Evolutionary conservation across 2,113 vertebrate genomes (phyloP), one percentile per base, ranked within the genome.

Genomic region (Dunckerocampus dactyliophorus): DNA sequence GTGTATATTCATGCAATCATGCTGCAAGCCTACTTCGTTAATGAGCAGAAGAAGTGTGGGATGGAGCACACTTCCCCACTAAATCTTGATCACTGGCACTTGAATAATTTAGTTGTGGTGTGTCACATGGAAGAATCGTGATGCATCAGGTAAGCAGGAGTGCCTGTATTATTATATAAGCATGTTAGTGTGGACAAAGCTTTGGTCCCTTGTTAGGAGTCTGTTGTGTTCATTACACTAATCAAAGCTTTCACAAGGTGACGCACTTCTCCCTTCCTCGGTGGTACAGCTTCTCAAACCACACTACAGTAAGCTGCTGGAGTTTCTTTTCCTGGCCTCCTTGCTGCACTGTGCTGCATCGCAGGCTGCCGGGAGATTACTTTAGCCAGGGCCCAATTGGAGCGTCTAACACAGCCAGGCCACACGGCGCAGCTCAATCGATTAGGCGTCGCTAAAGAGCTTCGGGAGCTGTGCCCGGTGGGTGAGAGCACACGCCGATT

Each of bases 281-380:
- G 20, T 67, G 20, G 47, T 1, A 17, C 50, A 45, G 58, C 16
- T 13, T 75, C 62, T 49, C 54, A 3, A 47, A 61, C 74, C 71
- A 56, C 66, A 14, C 68, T 67, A 53, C 67, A 51, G 45, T 87
- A 88, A 89, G 77, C 84, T 65, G 79, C 80, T 81, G 81, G 67
- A 80, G 75, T 82, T 87, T 88, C 84, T 86, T 88, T 89, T 88
- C 82, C 87, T 84, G 65, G 65, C 76, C 62, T 70, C 58, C 77
- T 51, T 80, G 71, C 70, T 77, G 71, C 62, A 7, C 54, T 31
- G 75, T 48, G 65, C 59, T 22, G 59, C 63, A 61, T 57, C 65
- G 2, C 54, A 61, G 67, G 79, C 69, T 71, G 72, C 70, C 37
- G 67, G 69, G 83, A 94, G 83, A 83, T 88, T 81, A 87, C 70